Percentiles rank a stretch among this genome's conserved stretches.
Evolutionary conservation across 2,113 vertebrate genomes (phyloP).

Genomic region (Sterna hirundo): DNA sequence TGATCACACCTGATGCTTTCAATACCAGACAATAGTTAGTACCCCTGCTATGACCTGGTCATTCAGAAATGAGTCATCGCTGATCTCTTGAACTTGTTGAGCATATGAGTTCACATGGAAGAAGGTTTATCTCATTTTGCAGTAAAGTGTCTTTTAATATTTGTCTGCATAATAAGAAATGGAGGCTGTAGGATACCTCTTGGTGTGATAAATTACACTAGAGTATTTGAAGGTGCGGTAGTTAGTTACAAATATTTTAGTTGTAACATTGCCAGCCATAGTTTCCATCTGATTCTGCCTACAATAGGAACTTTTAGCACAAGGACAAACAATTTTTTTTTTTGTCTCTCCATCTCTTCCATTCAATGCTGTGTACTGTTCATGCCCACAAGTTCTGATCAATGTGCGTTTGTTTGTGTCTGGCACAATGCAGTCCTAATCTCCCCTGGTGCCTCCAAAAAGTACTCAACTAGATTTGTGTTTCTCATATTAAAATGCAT

Average conservation of each 20-base stretch:
- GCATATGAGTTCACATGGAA: neutral
- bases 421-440: neutral
- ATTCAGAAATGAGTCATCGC: neutral
- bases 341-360: neutral
- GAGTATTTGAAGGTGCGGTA: neutral
- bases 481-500: neutral
- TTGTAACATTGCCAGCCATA: neutral
- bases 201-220: neutral
- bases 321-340: neutral
- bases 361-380: neutral
- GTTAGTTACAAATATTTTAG: neutral
- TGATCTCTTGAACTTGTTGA: neutral
- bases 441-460: neutral
- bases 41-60: neutral
- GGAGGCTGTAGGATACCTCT: neutral
- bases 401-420: neutral
- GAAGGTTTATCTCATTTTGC: neutral
- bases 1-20: neutral
- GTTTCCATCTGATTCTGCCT: neutral
- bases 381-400: neutral
- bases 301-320: neutral
- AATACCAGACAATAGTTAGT: neutral
- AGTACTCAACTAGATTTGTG: neutral
- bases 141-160: neutral
- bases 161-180: neutral